Conservation (phyloP, 2,113 vertebrate genomes). For the Chamaetylas fuelleborni region DNA sequence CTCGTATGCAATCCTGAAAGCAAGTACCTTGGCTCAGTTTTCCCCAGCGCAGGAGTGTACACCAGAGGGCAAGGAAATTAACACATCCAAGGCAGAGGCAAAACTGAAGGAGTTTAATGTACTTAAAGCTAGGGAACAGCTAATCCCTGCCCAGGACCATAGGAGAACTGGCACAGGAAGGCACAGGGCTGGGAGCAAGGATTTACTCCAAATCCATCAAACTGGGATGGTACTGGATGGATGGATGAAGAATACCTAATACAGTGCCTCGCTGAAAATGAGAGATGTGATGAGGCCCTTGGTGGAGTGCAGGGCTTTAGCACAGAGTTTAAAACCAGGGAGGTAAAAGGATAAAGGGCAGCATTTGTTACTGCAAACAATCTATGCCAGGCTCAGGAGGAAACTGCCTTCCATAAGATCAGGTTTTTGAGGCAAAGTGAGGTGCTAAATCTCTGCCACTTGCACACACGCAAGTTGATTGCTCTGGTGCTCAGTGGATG, state of each 20-base stretch:
- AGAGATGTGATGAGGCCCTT: background rate
- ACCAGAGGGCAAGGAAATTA: slow-evolving; percentile 11
- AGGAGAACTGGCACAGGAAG: slow-evolving; percentile 2
- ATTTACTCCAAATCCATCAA: background rate
- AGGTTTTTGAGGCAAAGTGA: background rate
- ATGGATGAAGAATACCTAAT: slow-evolving; percentile 13
- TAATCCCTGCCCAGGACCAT: slow-evolving; percentile 21
- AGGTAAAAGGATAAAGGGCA: background rate
- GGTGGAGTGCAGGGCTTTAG: background rate
- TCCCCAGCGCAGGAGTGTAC: background rate
- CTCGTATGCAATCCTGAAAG: background rate
- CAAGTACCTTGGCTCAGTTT: background rate
- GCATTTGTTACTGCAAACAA: background rate
- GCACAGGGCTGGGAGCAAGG: slow-evolving; percentile 10
- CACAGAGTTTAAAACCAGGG: background rate
- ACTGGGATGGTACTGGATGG: background rate
- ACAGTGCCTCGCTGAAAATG: background rate
- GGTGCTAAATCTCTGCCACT: background rate
- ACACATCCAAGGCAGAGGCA: slow-evolving; percentile 37
- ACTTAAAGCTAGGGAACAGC: slow-evolving; percentile 33
- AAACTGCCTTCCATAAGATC: background rate
- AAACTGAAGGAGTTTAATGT: slow-evolving; percentile 57
- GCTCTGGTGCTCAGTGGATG: background rate
- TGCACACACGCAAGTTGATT: accelerated
- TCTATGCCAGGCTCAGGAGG: background rate